Evolutionary conservation across 1,140 invertebrate species (phyloP), one percentile per base, ranked within the genome.

Genomic region (Idris sp.): DNA sequence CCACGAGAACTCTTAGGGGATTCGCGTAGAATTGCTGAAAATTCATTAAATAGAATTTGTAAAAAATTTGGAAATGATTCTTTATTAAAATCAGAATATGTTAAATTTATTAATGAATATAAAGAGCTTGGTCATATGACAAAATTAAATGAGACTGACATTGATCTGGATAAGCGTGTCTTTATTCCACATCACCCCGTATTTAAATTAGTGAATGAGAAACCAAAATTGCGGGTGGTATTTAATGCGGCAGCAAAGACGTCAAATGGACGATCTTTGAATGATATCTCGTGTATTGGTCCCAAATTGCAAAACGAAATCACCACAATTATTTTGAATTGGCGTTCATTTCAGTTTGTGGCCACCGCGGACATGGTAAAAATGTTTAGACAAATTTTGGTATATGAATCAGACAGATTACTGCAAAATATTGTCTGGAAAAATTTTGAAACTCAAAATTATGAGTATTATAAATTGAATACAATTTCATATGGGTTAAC

Each of bases 241-340:
- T 56, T 67, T 56, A 67, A 67, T 10, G 41, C 49, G 0, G 4
- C 31, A 0, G 6, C 35, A 5, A 22, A 22, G 19, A 67, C 48
- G 0, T 31, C 10, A 11, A 31, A 8, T 1, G 62, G 62, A 7
- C 7, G 30, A 0, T 11, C 40, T 1, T 22, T 54, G 8, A 67
- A 67, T 36, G 62, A 67, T 9, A 36, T 14, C 8, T 44, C 54
- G 8, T 36, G 3, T 1, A 1, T 26, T 0, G 62, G 49, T 5
- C 49, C 31, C 1, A 67, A 67, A 46, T 38, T 40, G 19, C 62
- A 54, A 30, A 35, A 4, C 10, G 61, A 65, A 9, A 53, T 65
- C 14, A 31, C 16, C n/a, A n/a, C n/a, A n/a, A n/a, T n/a, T n/a
- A n/a, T n/a, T n/a, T n/a, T n/a, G n/a, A n/a, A n/a, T n/a, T 62